phyloP scores from a whole-genome alignment of 2,797 vertebrate species.

The Acrocephalus scirpaceus region DNA sequence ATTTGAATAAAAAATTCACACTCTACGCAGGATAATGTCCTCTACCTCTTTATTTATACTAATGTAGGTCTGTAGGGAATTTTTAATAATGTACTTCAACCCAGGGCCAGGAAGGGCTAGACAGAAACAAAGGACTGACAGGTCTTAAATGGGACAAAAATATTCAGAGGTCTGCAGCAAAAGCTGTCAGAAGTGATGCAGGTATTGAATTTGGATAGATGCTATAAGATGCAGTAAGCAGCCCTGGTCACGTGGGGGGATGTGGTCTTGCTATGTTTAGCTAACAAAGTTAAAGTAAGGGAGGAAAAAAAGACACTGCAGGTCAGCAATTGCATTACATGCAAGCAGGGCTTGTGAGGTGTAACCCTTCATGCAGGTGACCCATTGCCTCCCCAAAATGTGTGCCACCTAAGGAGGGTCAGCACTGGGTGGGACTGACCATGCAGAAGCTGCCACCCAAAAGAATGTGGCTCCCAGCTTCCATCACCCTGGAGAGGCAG shows the following conservation, averaged over 20 bases:
- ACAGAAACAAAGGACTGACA: background rate
- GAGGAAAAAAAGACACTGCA: background rate
- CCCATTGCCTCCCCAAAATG: background rate
- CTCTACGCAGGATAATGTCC: conserved; percentile 66
- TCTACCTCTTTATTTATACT: conserved; percentile 75
- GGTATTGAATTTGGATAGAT: background rate
- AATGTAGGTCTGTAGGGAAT: conserved; percentile 68
- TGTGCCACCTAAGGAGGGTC: background rate
- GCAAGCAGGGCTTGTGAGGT: background rate
- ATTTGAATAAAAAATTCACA: conserved; percentile 79
- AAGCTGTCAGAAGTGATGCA: background rate
- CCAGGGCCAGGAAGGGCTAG: background rate
- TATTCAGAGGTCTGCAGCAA: background rate
- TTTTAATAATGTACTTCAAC: conserved; percentile 64
- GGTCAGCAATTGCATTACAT: background rate
- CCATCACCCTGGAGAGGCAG: background rate
- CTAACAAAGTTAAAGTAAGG: background rate
- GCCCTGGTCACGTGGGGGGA: background rate
- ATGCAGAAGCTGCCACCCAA: rapidly evolving
- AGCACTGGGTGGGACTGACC: no score
- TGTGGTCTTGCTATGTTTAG: background rate
- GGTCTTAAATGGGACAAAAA: background rate
- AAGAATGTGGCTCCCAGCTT: rapidly evolving
- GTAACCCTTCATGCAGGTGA: background rate
- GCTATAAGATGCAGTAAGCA: background rate